These are phyloP conservation scores for Caenorhabditis imperialis DNA, from an alignment of 2,888 invertebrate genomes.

Conservation along the genomic window DNA sequence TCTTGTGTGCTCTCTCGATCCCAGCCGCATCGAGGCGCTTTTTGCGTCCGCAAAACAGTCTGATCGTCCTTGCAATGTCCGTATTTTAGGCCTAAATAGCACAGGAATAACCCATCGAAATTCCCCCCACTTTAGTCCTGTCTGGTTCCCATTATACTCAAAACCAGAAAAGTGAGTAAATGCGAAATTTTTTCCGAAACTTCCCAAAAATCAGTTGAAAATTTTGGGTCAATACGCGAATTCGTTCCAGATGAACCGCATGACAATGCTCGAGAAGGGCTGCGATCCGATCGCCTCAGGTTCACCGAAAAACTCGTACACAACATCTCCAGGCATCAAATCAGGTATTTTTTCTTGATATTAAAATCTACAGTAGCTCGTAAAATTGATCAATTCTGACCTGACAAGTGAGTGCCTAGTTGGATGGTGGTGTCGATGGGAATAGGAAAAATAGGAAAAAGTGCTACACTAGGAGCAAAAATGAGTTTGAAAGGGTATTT, in stretches of 20 bases:
- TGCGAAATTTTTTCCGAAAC: neutral
- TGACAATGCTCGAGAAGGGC: conserved; percentile 52
- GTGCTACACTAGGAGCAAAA: too few species aligned
- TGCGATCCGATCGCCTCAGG: conserved; percentile 24
- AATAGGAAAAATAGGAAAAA: too few species aligned
- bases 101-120: neutral
- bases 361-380: too few species aligned
- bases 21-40: neutral
- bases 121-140: neutral
- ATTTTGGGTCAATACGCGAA: neutral
- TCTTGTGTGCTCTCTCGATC: neutral
- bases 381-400: too few species aligned
- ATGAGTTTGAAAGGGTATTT: too few species aligned
- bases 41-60: conserved; percentile 6
- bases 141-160: neutral
- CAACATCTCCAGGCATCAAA: conserved; percentile 13
- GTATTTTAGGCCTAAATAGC: conserved; percentile 22
- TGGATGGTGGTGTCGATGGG: too few species aligned
- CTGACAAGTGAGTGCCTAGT: too few species aligned
- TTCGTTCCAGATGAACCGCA: conserved; percentile 48
- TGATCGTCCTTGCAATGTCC: conserved; percentile 36
- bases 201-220: conserved; percentile 5
- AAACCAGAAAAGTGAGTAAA: neutral
- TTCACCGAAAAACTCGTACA: conserved; percentile 31
- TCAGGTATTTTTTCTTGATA: neutral